Conservation (phyloP, 2,113 vertebrate genomes). For the Symphodus melops region DNA sequence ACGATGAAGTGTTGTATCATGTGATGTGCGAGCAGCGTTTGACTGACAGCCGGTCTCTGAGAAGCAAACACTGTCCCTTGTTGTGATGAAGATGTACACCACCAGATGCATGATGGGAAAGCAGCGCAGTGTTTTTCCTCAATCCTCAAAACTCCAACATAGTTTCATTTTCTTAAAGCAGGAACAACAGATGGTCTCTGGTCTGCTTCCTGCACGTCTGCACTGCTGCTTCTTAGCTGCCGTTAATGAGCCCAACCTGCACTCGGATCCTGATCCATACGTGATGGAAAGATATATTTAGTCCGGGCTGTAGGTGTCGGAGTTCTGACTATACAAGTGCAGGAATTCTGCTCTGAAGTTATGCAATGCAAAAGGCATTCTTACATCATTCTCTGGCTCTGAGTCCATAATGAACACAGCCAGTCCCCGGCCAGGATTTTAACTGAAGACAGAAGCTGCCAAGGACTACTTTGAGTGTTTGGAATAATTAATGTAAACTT, state of each 20-base stretch:
- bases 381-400: constrained; percentile 23
- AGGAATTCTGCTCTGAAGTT: constrained; percentile 15
- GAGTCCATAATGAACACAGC: not conserved
- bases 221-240: not conserved
- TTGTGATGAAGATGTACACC: not conserved
- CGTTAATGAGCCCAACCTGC: constrained; percentile 26
- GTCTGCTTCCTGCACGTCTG: constrained; percentile 26
- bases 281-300: constrained; percentile 2
- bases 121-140: not conserved
- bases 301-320: not conserved
- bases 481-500: constrained; percentile 16
- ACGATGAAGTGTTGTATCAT: no score
- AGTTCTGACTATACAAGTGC: constrained; percentile 4
- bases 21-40: not conserved
- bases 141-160: not conserved
- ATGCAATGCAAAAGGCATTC: not conserved
- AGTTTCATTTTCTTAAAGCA: constrained; percentile 2
- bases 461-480: not conserved
- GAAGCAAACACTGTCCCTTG: not conserved
- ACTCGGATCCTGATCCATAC: constrained; percentile 1
- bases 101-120: not conserved
- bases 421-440: constrained; percentile 1
- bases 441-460: not conserved
- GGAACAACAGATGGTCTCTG: constrained; percentile 34
- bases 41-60: not conserved